Evolutionary conservation across 2,888 invertebrate genomes (phyloP), one percentile per base, ranked within the genome.

Genomic region (Ganaspis brasiliensis): DNA sequence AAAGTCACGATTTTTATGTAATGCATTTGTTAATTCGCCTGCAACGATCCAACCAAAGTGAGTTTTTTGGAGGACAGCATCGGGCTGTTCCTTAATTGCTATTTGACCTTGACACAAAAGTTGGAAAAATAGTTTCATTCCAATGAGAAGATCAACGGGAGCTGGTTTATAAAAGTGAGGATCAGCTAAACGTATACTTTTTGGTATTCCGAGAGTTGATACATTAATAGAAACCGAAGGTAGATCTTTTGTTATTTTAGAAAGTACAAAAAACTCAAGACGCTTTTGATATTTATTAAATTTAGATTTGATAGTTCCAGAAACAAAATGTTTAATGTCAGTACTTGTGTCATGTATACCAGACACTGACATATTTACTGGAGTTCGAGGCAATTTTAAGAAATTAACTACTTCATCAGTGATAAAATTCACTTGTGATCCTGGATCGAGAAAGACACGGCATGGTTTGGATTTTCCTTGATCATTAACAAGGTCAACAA

Each of bases 111-210:
- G 5, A n/a, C 45, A 59, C 8, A 61, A 16, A 0, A 52, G n/a
- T 35, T 24, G 26, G 16, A 72, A 72, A 12, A 74, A 72, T 14
- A 74, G 37, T 21, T 79, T 79, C 4, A 79, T 59, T 14, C 79
- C 79, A 5, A 80, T 40, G 3, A 81, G 40, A 3, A 74, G 31
- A n/a, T 78, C 72, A 10, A 74, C 72, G 6, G 74, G 21, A 24
- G 71, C 77, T 63, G 78, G 45, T 37, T 75, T 61, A 37, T 79
- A 74, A 37, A 80, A 81, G 2, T 70, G 71, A 1, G 79, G 79
- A 61, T 79, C 79, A 6, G 80, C 77, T 1, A 81, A 26, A 6
- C 37, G 59, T 37, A 74, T 26, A n/a, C 59, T 74, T 12, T 14
- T 12, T 14, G 63, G 63, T 16, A 74, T 74, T 49, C 26, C 24